A percentile compares a stretch with the other conserved stretches of the same genome.
phyloP scores from a whole-genome alignment of 2,113 vertebrate species.

The Podarcis cretensis region DNA sequence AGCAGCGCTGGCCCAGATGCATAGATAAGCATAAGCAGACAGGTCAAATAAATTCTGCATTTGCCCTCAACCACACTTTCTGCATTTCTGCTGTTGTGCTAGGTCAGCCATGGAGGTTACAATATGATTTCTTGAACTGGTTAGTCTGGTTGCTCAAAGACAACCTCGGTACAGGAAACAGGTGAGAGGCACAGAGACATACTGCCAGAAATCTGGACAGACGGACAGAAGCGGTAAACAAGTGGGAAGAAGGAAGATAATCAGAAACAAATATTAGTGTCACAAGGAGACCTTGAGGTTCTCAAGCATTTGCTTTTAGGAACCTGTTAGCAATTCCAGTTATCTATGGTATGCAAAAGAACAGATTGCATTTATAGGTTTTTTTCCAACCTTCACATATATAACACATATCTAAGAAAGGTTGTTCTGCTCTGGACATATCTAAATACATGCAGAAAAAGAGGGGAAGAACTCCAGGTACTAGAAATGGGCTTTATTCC shows the following conservation, averaged over 20 bases:
- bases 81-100: neutral
- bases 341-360: neutral
- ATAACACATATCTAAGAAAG: neutral
- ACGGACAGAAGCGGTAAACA: neutral
- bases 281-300: neutral
- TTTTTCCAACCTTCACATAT: neutral
- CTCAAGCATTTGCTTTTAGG: neutral
- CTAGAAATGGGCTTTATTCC: no score
- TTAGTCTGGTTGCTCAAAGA: neutral
- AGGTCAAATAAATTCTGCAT: neutral
- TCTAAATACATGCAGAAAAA: neutral
- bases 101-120: neutral
- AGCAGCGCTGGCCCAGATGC: no score
- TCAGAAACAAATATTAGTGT: neutral
- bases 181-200: neutral
- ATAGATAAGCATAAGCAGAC: neutral
- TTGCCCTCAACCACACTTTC: neutral
- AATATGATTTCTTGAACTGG: neutral
- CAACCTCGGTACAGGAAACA: neutral
- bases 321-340: neutral
- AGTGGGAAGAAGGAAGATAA: neutral
- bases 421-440: constrained; percentile 4
- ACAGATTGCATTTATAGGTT: neutral
- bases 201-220: neutral
- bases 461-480: no score